These are phyloP conservation scores for Fistularia tabacaria DNA, from an alignment of 2,797 vertebrate genomes.

Conservation along the genomic window DNA sequence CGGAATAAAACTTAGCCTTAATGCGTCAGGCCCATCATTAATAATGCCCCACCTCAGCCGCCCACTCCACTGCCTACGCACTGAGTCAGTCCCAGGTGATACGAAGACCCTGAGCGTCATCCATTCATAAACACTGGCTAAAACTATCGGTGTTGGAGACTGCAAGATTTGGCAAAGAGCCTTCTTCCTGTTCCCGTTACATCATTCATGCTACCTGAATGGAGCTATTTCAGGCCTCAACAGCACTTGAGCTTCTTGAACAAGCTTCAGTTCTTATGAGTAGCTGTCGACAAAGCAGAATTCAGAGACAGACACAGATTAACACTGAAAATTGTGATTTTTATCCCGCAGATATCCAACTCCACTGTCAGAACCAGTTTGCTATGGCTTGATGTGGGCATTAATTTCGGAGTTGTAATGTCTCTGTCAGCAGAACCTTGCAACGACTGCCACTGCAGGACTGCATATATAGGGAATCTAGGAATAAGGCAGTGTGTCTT, in stretches of 20 bases:
- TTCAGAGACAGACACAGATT: constrained; percentile 43
- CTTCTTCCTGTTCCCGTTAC: constrained; percentile 57
- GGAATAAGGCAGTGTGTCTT: constrained; percentile 21
- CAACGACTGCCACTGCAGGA: constrained; percentile 13
- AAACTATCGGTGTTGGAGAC: constrained; percentile 53
- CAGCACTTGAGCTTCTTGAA: constrained; percentile 53
- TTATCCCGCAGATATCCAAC: constrained; percentile 26
- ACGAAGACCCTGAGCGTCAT: constrained; percentile 45
- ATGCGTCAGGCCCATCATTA: constrained; percentile 17
- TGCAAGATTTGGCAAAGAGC: constrained; percentile 62
- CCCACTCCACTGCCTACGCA: constrained; percentile 20
- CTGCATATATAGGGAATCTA: constrained; percentile 18
- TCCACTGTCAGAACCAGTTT: constrained; percentile 24
- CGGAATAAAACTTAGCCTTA: constrained; percentile 39
- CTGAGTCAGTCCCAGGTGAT: constrained; percentile 49
- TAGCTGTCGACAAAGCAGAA: constrained; percentile 53
- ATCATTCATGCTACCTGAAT: constrained; percentile 71
- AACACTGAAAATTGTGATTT: constrained; percentile 28
- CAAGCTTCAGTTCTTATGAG: constrained; percentile 49
- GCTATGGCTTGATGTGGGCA: constrained; percentile 6
- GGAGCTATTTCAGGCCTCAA: constrained; percentile 66
- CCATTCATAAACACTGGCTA: constrained; percentile 70
- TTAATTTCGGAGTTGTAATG: constrained; percentile 21
- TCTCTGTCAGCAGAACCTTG: constrained; percentile 28
- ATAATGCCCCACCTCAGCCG: constrained; percentile 21